Conservation (phyloP, 2,888 invertebrate genomes). For the Melanchra persicariae region DNA sequence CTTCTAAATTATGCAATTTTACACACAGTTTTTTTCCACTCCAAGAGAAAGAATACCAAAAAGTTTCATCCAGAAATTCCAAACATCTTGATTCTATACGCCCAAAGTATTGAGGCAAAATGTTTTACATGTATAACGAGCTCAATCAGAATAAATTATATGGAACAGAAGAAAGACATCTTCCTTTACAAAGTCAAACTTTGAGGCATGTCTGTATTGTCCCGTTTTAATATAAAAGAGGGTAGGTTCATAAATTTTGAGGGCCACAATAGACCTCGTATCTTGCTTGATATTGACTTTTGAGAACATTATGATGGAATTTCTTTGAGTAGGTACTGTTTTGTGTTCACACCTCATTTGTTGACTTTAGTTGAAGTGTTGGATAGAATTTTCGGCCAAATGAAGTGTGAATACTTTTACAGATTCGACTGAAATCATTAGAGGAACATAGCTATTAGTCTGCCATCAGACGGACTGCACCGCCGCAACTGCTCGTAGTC, state of each 20-base stretch:
- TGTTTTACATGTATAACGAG: slow-evolving; percentile 39
- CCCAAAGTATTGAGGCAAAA: slow-evolving; percentile 11
- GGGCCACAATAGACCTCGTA: slow-evolving; percentile 1
- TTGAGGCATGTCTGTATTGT: slow-evolving; percentile 10
- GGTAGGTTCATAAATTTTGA: slow-evolving; percentile 17
- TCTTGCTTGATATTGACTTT: background rate
- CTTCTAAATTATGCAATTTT: too few relatives aligned
- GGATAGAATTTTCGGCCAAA: background rate
- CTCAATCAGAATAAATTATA: slow-evolving; percentile 49
- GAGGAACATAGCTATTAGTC: too few relatives aligned
- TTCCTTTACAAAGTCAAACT: slow-evolving; percentile 28
- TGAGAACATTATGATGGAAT: background rate
- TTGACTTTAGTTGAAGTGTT: too few relatives aligned
- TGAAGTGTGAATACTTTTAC: background rate
- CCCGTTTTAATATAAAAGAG: slow-evolving; percentile 27
- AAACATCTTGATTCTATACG: background rate
- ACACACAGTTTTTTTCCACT: too few relatives aligned
- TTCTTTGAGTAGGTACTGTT: background rate
- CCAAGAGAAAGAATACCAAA: too few relatives aligned
- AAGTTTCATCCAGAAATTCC: background rate
- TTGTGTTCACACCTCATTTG: background rate
- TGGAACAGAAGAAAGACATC: background rate
- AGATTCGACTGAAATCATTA: background rate
- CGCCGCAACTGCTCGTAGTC: too few relatives aligned
- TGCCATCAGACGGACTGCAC: too few relatives aligned